Conservation (phyloP, 2,797 vertebrate species). For the Pangasius larnaudii region DNA sequence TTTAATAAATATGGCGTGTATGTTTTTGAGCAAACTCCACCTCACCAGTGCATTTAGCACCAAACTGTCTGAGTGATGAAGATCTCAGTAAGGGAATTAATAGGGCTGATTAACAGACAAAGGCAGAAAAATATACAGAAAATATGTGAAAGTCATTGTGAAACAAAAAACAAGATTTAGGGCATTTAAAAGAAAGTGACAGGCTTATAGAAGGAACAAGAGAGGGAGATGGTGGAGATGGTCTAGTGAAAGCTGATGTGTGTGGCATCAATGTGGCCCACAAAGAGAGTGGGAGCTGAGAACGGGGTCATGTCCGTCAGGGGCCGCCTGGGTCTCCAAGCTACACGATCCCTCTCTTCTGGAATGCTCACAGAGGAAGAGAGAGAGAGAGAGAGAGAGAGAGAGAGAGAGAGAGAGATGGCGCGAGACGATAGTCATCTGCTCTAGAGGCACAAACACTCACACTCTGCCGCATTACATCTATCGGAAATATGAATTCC, state of each 20-base stretch:
- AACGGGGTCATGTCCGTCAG: conserved; percentile 77
- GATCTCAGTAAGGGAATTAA: not conserved
- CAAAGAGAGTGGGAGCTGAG: conserved; percentile 59
- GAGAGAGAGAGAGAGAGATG: conserved; percentile 25
- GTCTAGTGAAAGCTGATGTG: conserved; percentile 76
- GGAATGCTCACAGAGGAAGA: conserved; percentile 70
- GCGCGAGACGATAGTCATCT: not conserved
- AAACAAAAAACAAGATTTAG: not conserved
- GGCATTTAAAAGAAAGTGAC: conserved; percentile 34
- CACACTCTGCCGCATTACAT: not conserved
- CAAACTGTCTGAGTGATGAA: conserved; percentile 11
- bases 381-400: conserved; percentile 30
- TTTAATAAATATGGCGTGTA: not conserved
- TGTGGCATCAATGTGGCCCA: conserved; percentile 75
- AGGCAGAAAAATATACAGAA: not conserved
- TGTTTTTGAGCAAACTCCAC: not conserved
- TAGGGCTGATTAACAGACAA: conserved; percentile 1
- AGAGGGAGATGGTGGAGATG: conserved; percentile 67
- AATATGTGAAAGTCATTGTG: not conserved
- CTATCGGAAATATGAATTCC: not conserved
- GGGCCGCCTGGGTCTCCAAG: conserved; percentile 78
- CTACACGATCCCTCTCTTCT: conserved; percentile 70
- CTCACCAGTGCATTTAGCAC: not conserved
- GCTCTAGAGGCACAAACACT: conserved; percentile 21
- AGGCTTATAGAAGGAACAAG: conserved; percentile 47